Evolutionary conservation across 1,140 invertebrate species (phyloP), one percentile per base, ranked within the genome.

Genomic region (Galendromus occidentalis): DNA sequence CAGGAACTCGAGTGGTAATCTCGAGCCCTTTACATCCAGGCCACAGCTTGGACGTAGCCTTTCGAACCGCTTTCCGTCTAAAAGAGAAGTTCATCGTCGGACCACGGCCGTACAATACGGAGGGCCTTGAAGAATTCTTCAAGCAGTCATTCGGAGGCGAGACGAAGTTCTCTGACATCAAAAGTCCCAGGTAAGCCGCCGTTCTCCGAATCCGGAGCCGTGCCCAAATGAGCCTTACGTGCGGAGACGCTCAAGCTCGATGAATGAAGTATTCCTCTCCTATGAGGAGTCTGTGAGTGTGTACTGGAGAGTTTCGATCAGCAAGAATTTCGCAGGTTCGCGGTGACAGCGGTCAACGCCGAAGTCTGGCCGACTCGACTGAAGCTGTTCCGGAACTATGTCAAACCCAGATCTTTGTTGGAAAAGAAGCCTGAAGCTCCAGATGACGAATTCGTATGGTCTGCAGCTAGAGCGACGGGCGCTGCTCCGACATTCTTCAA

Each of bases 381-480:
- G 51, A 59, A 59, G 51, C 25, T 59, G 33, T 59, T 59, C 51
- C 51, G 51, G 14, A 59, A 59, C 20, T 59, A 59, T 59, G 51
- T 29, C 22, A 29, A 25, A 33, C 51, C 51, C 14, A 25, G 51
- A 59, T 25, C 51, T 1, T 25, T 59, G 51, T 33, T 59, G 14
- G 51, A 59, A 20, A 33, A 33, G 22, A 59, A 25, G 22, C 51
- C 51, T 29, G 51, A 59, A 25, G 25, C 51, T 59, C 51, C 51
- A 17, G 51, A 59, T 33, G 33, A 59, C 33, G 51, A 59, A 59
- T 59, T 25, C 25, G 25, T 59, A 29, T 59, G 51, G 51, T 29
- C 25, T 9, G 51, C 51, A 17, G 51, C 51, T 25, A 25, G 51
- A 17, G 51, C 51, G 22, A 59, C 51, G 12, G 51, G 51, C 25